phyloP scores from a whole-genome alignment of 2,888 invertebrate species.

The Callyntrura guangdongensis region DNA sequence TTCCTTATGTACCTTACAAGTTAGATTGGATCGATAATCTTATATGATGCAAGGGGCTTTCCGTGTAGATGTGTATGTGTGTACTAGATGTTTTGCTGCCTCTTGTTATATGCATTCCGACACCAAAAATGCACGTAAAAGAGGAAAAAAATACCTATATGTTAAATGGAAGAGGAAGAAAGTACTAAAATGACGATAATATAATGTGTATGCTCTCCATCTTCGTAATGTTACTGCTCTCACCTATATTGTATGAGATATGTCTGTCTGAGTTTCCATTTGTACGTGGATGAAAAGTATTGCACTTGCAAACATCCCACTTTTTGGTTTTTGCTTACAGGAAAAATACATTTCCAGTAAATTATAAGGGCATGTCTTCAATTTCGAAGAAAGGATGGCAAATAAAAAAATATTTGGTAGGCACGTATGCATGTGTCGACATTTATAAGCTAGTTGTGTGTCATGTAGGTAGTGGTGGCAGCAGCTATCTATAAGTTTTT shows the following conservation, averaged over 20 bases:
- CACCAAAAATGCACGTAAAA: conserved; percentile 35
- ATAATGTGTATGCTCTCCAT: conserved; percentile 49
- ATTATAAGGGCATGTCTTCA: conserved; percentile 64
- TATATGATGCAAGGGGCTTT: conserved; percentile 36
- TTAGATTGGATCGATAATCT: conserved; percentile 73
- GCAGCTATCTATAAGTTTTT: too few relatives aligned
- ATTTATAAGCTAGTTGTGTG: neutral
- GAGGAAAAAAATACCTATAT: neutral
- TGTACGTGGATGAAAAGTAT: conserved; percentile 25
- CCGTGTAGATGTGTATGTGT: neutral
- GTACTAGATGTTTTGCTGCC: neutral
- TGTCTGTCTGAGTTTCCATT: conserved; percentile 27
- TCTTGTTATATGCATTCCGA: conserved; percentile 26
- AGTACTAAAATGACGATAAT: conserved; percentile 53
- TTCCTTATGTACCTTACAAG: conserved; percentile 61
- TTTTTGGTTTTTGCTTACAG: conserved; percentile 35
- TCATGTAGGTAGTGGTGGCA: neutral
- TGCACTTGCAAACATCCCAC: conserved; percentile 31
- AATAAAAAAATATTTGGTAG: conserved; percentile 3
- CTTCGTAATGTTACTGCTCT: conserved; percentile 42
- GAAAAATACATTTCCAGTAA: conserved; percentile 52
- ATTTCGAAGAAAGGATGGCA: neutral
- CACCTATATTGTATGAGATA: conserved; percentile 48
- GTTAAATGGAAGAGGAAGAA: conserved; percentile 30
- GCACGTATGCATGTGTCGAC: neutral